A percentile compares a stretch with the other conserved stretches of the same genome.
Conservation (phyloP, 37 sponge, comb jelly and placozoan genomes). For the Cladorhizidae sp. region DNA sequence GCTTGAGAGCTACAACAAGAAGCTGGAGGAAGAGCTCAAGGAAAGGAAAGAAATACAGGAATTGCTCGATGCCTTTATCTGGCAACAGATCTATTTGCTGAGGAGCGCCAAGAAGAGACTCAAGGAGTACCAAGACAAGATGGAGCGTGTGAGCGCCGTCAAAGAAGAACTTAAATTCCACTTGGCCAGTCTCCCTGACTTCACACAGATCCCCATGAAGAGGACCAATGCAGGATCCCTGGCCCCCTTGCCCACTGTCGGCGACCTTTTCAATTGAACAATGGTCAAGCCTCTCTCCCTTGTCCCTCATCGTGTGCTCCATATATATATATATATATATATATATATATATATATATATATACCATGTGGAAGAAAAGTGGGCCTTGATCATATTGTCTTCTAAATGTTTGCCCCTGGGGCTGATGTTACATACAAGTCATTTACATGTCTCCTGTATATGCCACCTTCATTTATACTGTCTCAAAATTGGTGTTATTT, state of each 20-base stretch:
- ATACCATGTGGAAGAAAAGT: no score
- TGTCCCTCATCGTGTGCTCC: no score
- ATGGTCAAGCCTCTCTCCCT: no score
- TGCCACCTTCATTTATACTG: no score
- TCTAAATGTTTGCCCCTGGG: no score
- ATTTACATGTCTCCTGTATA: no score
- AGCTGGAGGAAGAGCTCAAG: constrained; percentile 57
- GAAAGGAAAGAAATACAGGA: constrained; percentile 73
- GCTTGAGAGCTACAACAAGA: constrained; percentile 42
- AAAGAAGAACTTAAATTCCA: constrained; percentile 85
- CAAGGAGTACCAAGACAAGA: constrained; percentile 78
- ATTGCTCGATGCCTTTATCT: constrained; percentile 61
- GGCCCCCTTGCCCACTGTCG: constrained; percentile 88
- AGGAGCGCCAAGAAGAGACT: constrained; percentile 51
- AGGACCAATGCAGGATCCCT: constrained; percentile 33
- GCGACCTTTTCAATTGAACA: constrained; percentile 78
- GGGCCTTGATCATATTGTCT: no score
- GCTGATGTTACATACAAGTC: no score
- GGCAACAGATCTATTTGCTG: constrained; percentile 59
- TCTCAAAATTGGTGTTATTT: no score
- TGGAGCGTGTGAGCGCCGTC: constrained; percentile 74
- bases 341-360: no score
- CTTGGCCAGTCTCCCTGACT: constrained; percentile 91
- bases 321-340: no score
- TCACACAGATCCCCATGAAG: constrained; percentile 63